Base-by-base conservation (phyloP, 2,888 invertebrate species). In the Synergus gifuensis region DNA sequence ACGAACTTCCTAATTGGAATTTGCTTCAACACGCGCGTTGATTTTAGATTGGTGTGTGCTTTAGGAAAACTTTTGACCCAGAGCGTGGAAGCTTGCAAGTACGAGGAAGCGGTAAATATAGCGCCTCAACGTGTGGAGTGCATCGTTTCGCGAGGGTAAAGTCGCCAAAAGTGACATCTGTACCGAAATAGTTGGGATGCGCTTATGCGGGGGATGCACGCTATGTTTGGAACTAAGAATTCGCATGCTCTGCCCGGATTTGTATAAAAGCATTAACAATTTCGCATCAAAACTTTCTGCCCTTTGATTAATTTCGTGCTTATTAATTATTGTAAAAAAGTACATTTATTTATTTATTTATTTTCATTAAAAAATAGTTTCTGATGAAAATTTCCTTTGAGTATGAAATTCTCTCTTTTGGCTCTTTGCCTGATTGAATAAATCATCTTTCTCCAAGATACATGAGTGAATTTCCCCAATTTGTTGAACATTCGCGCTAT, bases 41-140 rank as follows among this genome's bases (percentile, higher is more conserved):
- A 54, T n/a, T n/a, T 8, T n/a, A 7, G n/a, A 81, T 49, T 66
- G 64, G 64, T 36, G 69, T 76, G 66, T 79, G 63, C 67, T 76
- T 78, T 18, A 80, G 78, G 81, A 84, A 85, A 87, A 54, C 54
- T 54, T 16, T 54, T 88, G 88, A 88, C 88, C 87, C 88, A 88
- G 87, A 88, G 88, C 87, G 82, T 80, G 82, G 78, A 85, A 82
- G 82, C 81, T 79, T 78, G 80, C 83, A 82, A 85, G 84, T 83
- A 87, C 85, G 86, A 87, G 87, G 86, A 86, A 86, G 87, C 84
- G 84, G 85, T 87, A 87, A 87, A 87, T 86, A 87, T 85, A 87
- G 86, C 85, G 82, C 85, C 85, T 85, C 86, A 85, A 76, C 87
- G 83, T 60, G 58, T 76, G 83, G 83, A 86, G 83, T 82, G 82